These are phyloP conservation scores for Podarcis siculus DNA, from an alignment of 2,797 vertebrate species.

Conservation along the genomic window DNA sequence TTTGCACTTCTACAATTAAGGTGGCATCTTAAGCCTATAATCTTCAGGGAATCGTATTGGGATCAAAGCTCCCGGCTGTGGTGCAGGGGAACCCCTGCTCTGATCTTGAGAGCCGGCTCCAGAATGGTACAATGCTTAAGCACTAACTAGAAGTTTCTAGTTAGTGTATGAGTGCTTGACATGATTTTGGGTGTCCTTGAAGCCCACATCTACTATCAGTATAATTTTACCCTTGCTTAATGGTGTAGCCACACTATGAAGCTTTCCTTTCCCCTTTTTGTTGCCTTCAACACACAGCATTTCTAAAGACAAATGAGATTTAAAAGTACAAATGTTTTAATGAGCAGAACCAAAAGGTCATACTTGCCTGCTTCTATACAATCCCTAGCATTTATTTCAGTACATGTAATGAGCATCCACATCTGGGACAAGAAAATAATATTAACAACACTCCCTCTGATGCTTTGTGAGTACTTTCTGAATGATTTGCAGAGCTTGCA, in stretches of 20 bases:
- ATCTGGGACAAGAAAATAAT: constrained; percentile 69
- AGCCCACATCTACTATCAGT: neutral
- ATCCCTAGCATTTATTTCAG: constrained; percentile 76
- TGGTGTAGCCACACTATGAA: neutral
- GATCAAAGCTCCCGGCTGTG: neutral
- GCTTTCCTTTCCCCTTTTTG: neutral
- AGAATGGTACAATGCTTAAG: neutral
- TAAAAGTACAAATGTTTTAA: constrained; percentile 83
- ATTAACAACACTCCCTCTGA: constrained; percentile 72
- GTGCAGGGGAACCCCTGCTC: neutral
- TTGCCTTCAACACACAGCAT: constrained; percentile 75
- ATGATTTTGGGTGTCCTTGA: neutral
- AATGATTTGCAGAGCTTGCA: constrained; percentile 53
- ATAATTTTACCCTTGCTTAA: neutral
- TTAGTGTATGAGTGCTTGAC: neutral
- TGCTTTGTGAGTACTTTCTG: constrained; percentile 46
- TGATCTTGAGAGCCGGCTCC: neutral
- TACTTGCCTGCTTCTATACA: constrained; percentile 66
- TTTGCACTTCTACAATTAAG: neutral
- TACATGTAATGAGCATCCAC: constrained; percentile 73
- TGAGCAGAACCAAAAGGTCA: constrained; percentile 68
- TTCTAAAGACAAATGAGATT: constrained; percentile 81
- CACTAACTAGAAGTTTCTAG: neutral
- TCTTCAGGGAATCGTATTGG: neutral
- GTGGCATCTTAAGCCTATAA: neutral